A percentile compares a stretch with the other conserved stretches of the same genome.
These are phyloP conservation scores for Phenganax marumi DNA, from an alignment of 92 coral and sea anemone genomes.

Conservation along the genomic window DNA sequence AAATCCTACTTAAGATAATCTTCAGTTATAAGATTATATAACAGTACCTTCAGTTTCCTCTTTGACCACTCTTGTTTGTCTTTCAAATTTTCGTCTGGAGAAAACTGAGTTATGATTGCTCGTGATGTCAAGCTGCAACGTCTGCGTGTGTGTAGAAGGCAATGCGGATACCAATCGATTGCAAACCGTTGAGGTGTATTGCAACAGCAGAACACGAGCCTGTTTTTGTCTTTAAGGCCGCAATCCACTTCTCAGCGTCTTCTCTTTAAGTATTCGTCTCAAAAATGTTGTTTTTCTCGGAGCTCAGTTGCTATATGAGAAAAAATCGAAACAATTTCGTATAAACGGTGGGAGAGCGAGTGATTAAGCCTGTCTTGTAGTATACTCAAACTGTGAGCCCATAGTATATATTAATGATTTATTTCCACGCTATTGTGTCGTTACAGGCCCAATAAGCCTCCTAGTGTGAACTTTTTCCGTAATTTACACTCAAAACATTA, in stretches of 20 bases:
- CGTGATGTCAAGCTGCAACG: no score
- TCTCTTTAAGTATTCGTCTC: neutral
- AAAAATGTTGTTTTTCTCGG: neutral
- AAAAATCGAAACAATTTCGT: constrained; percentile 21
- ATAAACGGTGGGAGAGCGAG: constrained; percentile 20
- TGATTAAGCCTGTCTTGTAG: constrained; percentile 25
- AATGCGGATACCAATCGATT: no score
- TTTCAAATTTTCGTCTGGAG: no score
- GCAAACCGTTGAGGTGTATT: no score
- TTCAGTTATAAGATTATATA: no score
- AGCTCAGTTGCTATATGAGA: neutral
- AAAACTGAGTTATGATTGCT: no score
- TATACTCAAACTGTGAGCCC: constrained; percentile 11
- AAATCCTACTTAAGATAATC: no score
- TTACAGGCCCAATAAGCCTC: constrained; percentile 33
- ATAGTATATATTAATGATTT: constrained; percentile 48
- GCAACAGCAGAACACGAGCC: no score
- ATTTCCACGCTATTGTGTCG: constrained; percentile 41
- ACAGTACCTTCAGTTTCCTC: no score
- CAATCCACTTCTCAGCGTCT: neutral
- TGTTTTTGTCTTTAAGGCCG: neutral
- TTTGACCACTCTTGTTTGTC: no score
- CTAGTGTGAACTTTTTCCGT: constrained; percentile 39
- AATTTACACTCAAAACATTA: constrained; percentile 43
- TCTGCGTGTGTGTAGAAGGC: no score